Evolutionary conservation across 1,140 invertebrate species (phyloP).

Genomic region (Portunus trituberculatus): DNA sequence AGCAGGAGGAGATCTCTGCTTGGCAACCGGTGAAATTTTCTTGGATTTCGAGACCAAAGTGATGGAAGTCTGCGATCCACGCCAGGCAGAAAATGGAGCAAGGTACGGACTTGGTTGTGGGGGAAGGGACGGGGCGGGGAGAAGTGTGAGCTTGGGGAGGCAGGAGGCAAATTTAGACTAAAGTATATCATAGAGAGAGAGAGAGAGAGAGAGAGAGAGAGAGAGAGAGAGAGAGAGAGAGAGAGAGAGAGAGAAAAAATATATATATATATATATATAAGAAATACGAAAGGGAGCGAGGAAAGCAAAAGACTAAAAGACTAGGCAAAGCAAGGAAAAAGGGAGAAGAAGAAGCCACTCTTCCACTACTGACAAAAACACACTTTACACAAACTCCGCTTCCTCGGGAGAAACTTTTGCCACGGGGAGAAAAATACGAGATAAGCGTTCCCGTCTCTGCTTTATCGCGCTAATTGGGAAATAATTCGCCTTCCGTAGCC

Average conservation of each 20-base stretch:
- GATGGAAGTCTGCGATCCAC: neutral
- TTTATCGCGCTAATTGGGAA: constrained; percentile 3
- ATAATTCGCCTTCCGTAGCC: neutral
- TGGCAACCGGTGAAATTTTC: neutral
- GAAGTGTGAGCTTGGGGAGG: neutral
- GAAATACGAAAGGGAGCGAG: neutral
- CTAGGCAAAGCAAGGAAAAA: too few relatives aligned
- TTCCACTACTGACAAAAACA: neutral
- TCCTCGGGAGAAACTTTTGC: neutral
- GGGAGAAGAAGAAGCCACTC: neutral
- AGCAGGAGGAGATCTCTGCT: neutral
- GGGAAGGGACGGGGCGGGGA: too few relatives aligned
- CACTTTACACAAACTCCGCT: neutral
- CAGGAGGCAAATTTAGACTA: neutral
- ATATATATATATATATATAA: too few relatives aligned
- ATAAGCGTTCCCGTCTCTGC: neutral
- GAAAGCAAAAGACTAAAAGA: neutral
- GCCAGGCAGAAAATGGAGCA: neutral
- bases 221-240: too few relatives aligned
- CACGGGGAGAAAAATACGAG: neutral
- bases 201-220: too few relatives aligned
- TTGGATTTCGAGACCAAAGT: neutral
- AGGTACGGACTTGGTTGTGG: neutral
- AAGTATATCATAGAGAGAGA: neutral
- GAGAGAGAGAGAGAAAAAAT: too few relatives aligned